phyloP scores from a whole-genome alignment of 2,888 invertebrate species.

The Trypoxylon attenuatum region DNA sequence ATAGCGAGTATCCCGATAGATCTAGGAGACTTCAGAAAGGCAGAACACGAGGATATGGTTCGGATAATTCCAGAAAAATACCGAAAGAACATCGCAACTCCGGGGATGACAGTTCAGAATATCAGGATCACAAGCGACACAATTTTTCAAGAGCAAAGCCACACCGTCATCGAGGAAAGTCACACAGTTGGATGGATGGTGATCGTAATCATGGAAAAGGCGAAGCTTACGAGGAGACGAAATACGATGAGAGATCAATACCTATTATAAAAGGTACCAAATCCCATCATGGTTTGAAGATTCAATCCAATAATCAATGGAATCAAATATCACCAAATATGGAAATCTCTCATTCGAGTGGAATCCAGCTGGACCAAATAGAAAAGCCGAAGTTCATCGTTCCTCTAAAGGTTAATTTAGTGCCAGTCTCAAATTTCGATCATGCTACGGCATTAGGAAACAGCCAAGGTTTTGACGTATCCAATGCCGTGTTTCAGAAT shows the following conservation, averaged over 20 bases:
- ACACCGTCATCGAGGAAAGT: slow-evolving; percentile 52
- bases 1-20: slow-evolving; percentile 63
- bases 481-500: slow-evolving; percentile 71
- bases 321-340: slow-evolving; percentile 64
- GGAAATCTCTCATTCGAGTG: slow-evolving; percentile 64
- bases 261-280: slow-evolving; percentile 22
- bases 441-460: slow-evolving; percentile 74
- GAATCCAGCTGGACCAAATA: slow-evolving; percentile 62
- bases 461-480: slow-evolving; percentile 75
- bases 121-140: slow-evolving; percentile 48
- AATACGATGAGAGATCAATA: slow-evolving; percentile 23
- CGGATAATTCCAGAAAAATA: slow-evolving; percentile 55
- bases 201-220: slow-evolving; percentile 45
- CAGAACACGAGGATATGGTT: slow-evolving; percentile 55
- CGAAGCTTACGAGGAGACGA: slow-evolving; percentile 49
- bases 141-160: slow-evolving; percentile 52
- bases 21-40: slow-evolving; percentile 60
- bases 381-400: slow-evolving; percentile 68
- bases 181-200: slow-evolving; percentile 57
- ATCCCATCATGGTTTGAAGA: slow-evolving; percentile 10
- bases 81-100: slow-evolving; percentile 67
- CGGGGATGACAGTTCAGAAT: slow-evolving; percentile 45
- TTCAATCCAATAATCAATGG: slow-evolving; percentile 55
- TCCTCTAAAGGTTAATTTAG: slow-evolving; percentile 66
- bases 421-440: slow-evolving; percentile 72